Evolutionary conservation across 2,888 invertebrate species (phyloP).

Genomic region (Eupithecia pulchellata): DNA sequence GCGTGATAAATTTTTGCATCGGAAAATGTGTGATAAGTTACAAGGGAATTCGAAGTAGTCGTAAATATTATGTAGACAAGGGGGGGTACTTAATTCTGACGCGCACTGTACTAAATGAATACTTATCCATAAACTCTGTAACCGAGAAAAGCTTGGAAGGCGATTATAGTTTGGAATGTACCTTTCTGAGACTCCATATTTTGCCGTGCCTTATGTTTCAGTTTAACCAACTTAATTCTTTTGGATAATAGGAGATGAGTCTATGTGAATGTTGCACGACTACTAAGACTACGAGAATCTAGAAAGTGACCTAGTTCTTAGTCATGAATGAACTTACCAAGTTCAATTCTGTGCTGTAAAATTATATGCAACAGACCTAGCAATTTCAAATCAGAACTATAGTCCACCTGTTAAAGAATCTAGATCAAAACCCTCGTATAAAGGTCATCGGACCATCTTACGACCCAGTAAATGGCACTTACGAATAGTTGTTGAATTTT

Average conservation of each 20-base stretch:
- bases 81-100: too few species aligned
- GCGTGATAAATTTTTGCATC: too few species aligned
- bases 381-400: neutral
- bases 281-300: too few species aligned
- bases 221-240: neutral
- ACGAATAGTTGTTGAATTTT: conserved; percentile 34
- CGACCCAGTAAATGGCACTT: conserved; percentile 29
- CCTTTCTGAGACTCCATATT: neutral
- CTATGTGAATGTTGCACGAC: neutral
- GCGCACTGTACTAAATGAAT: neutral
- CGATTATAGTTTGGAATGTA: neutral
- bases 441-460: conserved; percentile 26
- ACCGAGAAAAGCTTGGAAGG: neutral
- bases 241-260: neutral
- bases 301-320: neutral
- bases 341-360: neutral
- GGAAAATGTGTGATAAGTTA: too few species aligned
- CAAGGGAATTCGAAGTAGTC: too few species aligned
- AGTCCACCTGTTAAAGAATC: neutral
- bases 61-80: too few species aligned
- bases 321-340: neutral
- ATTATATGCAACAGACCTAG: neutral
- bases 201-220: neutral
- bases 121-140: neutral
- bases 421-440: conserved; percentile 12